Conservation (phyloP, 2,888 invertebrate species). For the Lamellibrachia columna region DNA sequence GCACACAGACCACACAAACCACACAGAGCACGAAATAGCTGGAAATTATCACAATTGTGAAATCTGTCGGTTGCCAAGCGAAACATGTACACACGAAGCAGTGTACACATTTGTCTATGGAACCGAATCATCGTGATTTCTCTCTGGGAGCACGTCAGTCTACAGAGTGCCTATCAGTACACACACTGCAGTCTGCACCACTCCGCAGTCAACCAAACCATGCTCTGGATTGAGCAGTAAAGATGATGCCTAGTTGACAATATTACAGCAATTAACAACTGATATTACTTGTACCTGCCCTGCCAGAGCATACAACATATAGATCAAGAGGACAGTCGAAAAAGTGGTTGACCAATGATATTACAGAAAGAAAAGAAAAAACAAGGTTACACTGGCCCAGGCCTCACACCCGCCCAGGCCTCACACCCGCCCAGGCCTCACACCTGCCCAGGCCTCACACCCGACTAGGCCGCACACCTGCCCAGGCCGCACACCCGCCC, state of each 20-base stretch:
- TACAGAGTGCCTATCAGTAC: not conserved
- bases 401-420: too few relatives aligned
- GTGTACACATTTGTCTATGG: not conserved
- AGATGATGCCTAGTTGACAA: not conserved
- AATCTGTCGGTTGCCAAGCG: slow-evolving; percentile 11
- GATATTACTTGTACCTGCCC: not conserved
- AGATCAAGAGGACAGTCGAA: too few relatives aligned
- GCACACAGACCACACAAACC: too few relatives aligned
- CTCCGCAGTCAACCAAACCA: not conserved
- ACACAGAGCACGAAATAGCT: too few relatives aligned
- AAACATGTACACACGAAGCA: not conserved
- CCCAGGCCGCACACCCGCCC: too few relatives aligned
- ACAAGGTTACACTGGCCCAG: too few relatives aligned
- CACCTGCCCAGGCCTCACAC: too few relatives aligned
- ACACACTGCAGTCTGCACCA: not conserved
- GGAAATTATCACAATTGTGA: not conserved
- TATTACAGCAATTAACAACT: not conserved
- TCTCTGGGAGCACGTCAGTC: not conserved
- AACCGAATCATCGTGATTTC: not conserved
- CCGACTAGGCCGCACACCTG: too few relatives aligned
- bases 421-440: too few relatives aligned
- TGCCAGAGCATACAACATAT: too few relatives aligned
- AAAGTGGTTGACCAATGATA: too few relatives aligned
- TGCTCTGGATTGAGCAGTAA: not conserved
- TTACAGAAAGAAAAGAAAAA: too few relatives aligned